Evolutionary conservation across 2,113 vertebrate species (phyloP).

Genomic region (Ophthalmotilapia sp.): DNA sequence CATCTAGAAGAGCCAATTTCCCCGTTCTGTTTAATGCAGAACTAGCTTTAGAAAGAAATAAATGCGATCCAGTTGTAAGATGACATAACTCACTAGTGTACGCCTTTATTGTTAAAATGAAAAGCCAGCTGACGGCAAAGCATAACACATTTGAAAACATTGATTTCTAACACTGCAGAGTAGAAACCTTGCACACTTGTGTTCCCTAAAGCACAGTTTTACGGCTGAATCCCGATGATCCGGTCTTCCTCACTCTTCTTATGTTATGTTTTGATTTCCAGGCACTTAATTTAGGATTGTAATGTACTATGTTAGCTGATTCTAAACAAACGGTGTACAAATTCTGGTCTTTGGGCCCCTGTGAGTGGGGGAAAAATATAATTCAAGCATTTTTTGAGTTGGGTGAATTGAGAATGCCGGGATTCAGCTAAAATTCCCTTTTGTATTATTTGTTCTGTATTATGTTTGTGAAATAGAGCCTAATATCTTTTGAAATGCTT

Average conservation of each 20-base stretch:
- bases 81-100: neutral
- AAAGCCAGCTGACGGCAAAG: neutral
- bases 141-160: neutral
- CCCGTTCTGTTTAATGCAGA: neutral
- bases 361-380: neutral
- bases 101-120: neutral
- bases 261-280: neutral
- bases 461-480: neutral
- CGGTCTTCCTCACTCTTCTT: neutral
- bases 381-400: neutral
- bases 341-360: neutral
- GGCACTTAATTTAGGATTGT: neutral
- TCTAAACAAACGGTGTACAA: neutral
- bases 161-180: neutral
- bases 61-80: neutral
- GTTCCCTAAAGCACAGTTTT: neutral
- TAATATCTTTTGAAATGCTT: slow-evolving; percentile 6
- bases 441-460: neutral
- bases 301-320: neutral
- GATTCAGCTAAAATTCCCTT: slow-evolving; percentile 2
- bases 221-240: slow-evolving; percentile 13
- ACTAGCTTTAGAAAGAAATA: rapidly evolving
- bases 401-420: neutral
- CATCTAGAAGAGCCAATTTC: neutral
- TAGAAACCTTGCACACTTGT: neutral